Percentiles rank a stretch among this genome's conserved stretches.
Conservation (phyloP, 2,888 invertebrate species). For the Abrostola tripartita region DNA sequence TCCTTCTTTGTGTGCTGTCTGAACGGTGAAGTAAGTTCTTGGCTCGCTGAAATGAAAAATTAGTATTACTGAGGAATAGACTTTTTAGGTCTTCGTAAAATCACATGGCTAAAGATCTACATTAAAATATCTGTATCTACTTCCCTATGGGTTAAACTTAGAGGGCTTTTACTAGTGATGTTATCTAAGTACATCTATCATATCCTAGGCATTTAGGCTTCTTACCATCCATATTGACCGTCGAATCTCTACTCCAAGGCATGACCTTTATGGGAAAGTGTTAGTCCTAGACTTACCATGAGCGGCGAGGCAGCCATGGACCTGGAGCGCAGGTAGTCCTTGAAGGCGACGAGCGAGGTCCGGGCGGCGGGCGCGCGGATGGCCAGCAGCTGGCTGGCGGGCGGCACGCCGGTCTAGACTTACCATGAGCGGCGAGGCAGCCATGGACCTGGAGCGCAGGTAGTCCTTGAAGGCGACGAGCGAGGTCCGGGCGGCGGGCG, state of each 20-base stretch:
- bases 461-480: conserved; percentile 93
- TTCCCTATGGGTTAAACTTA: too few relatives aligned
- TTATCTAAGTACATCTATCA: too few relatives aligned
- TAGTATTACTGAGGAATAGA: neutral
- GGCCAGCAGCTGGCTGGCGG: conserved; percentile 69
- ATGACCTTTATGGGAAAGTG: too few relatives aligned
- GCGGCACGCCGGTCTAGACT: conserved; percentile 73
- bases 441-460: conserved; percentile 93
- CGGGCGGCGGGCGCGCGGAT: conserved; percentile 93
- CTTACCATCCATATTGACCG: too few relatives aligned
- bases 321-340: conserved; percentile 93
- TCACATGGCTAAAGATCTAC: too few relatives aligned
- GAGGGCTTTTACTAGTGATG: too few relatives aligned
- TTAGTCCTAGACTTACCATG: conserved; percentile 82
- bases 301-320: conserved; percentile 93
- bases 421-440: conserved; percentile 91
- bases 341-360: conserved; percentile 92
- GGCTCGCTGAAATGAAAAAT: conserved; percentile 85
- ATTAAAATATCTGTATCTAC: too few relatives aligned
- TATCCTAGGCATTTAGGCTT: too few relatives aligned
- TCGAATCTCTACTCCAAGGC: too few relatives aligned
- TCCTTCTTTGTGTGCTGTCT: conserved; percentile 92
- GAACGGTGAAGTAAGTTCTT: conserved; percentile 92
- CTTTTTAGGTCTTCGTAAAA: too few relatives aligned
- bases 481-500: conserved; percentile 92